Conservation (phyloP, 2,888 invertebrate species). For the Mythimna pallens region DNA sequence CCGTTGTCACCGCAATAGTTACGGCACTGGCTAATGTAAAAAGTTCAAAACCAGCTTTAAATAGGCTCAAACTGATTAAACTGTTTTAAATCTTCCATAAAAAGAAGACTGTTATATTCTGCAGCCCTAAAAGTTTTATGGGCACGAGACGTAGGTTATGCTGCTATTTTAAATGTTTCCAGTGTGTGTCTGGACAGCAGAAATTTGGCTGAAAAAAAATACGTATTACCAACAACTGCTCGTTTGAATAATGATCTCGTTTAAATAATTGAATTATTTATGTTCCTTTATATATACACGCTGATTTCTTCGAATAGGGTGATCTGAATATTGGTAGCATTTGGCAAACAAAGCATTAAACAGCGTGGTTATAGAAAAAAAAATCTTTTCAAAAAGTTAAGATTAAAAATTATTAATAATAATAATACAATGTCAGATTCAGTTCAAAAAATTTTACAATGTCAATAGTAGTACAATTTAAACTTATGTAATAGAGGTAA, state of each 20-base stretch:
- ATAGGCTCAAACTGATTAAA: too few species aligned
- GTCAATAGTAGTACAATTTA: too few species aligned
- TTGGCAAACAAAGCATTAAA: not conserved
- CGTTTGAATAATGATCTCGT: slow-evolving; percentile 32
- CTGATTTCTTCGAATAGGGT: slow-evolving; percentile 21
- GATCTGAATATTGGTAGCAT: slow-evolving; percentile 17
- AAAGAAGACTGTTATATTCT: not conserved
- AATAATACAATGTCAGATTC: too few species aligned
- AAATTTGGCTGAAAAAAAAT: slow-evolving; percentile 43
- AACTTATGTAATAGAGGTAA: too few species aligned
- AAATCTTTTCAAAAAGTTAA: too few species aligned
- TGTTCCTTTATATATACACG: slow-evolving; percentile 12
- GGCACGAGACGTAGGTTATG: slow-evolving; percentile 25
- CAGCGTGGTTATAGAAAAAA: not conserved
- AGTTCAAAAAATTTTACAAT: too few species aligned
- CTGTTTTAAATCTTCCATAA: not conserved
- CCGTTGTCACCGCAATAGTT: too few species aligned
- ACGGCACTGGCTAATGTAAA: too few species aligned
- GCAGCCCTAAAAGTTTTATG: slow-evolving; percentile 25
- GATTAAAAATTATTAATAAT: too few species aligned
- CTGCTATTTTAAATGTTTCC: slow-evolving; percentile 25
- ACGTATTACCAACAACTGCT: slow-evolving; percentile 37
- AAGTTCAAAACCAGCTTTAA: too few species aligned
- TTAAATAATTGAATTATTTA: slow-evolving; percentile 50
- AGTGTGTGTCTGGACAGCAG: slow-evolving; percentile 38